These are phyloP conservation scores for Cromileptes altivelis DNA, from an alignment of 2,113 vertebrate genomes.

Conservation along the genomic window DNA sequence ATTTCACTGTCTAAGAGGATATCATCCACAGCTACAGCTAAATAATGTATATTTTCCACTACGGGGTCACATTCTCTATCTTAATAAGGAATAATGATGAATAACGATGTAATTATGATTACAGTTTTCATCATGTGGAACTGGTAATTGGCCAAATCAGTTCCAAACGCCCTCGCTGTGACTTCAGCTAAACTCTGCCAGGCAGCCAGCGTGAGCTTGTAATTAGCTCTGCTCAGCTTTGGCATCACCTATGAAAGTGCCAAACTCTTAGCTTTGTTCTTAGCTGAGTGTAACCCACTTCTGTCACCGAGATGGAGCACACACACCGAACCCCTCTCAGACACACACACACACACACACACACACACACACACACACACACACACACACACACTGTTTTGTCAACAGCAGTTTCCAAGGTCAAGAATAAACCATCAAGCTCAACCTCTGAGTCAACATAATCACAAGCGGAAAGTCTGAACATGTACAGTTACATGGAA, in stretches of 20 bases:
- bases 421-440: neutral
- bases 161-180: neutral
- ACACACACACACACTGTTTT: neutral
- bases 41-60: neutral
- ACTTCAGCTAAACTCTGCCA: slow-evolving; percentile 5
- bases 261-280: slow-evolving; percentile 53
- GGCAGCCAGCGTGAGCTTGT: slow-evolving; percentile 16
- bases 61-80: neutral
- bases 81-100: slow-evolving; percentile 30
- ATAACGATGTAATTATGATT: slow-evolving; percentile 23
- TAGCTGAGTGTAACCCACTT: slow-evolving; percentile 53
- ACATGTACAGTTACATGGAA: neutral
- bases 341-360: neutral
- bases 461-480: neutral
- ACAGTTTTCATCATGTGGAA: slow-evolving; percentile 19
- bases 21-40: neutral
- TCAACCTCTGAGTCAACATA: neutral
- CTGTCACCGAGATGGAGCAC: slow-evolving; percentile 20
- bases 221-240: slow-evolving; percentile 43
- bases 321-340: neutral
- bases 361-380: slow-evolving; percentile 15
- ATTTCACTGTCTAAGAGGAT: neutral
- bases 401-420: neutral
- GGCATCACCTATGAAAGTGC: slow-evolving; percentile 47
- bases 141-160: slow-evolving; percentile 34